Evolutionary conservation across 2,113 vertebrate genomes (phyloP).

Genomic region (Rutilus rutilus): DNA sequence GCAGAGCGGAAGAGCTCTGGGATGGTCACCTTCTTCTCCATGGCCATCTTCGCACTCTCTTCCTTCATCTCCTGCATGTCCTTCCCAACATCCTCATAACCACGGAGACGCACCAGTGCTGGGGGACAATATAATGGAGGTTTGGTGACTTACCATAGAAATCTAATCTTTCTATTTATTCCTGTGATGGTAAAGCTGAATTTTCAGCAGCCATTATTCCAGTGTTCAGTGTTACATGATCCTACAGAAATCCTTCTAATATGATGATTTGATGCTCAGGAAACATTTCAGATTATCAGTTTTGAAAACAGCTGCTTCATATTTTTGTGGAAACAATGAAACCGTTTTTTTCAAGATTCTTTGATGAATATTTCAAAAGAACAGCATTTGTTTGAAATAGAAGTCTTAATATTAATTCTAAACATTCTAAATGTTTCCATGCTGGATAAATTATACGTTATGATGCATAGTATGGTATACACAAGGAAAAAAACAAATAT

Average conservation of each 20-base stretch:
- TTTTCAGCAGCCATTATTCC: neutral
- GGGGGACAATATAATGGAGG: neutral
- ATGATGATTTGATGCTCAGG: neutral
- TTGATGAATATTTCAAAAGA: too few species aligned
- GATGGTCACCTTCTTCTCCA: slow-evolving; percentile 89
- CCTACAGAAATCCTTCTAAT: neutral
- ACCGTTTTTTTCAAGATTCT: too few species aligned
- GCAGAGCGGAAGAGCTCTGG: slow-evolving; percentile 84
- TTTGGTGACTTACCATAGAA: neutral
- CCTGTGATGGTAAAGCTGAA: neutral
- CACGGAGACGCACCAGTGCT: slow-evolving; percentile 90
- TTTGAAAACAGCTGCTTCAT: neutral
- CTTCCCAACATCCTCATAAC: slow-evolving; percentile 80
- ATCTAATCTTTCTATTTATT: neutral
- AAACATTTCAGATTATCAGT: neutral
- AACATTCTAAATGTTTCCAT: too few species aligned
- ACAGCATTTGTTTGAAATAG: too few species aligned
- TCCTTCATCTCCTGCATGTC: slow-evolving; percentile 96
- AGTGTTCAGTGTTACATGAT: neutral
- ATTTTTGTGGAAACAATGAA: neutral
- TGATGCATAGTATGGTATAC: too few species aligned
- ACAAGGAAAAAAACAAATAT: too few species aligned
- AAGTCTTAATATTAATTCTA: too few species aligned
- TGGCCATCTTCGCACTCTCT: slow-evolving; percentile 87
- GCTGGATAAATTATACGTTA: too few species aligned